Evolutionary conservation across 2,113 vertebrate species (phyloP).

Genomic region (Taxidea taxus): DNA sequence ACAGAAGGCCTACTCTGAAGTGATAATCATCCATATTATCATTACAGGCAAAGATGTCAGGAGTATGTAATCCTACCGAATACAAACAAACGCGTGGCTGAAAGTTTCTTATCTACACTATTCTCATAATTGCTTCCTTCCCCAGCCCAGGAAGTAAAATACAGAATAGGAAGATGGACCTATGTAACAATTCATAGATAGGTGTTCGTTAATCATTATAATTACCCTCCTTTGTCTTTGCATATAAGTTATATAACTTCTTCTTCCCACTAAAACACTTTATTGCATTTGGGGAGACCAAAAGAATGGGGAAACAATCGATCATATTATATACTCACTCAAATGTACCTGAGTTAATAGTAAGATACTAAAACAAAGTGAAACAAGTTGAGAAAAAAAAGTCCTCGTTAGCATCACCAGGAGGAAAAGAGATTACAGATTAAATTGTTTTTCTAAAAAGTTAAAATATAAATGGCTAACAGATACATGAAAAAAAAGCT

Average conservation of each 20-base stretch:
- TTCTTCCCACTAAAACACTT: background rate
- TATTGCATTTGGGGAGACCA: background rate
- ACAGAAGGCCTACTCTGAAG: background rate
- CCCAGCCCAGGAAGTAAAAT: background rate
- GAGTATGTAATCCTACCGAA: background rate
- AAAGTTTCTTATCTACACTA: background rate
- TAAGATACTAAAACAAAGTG: background rate
- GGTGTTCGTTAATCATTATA: background rate
- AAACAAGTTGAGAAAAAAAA: background rate
- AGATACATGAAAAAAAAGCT: too few relatives aligned
- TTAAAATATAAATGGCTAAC: too few relatives aligned
- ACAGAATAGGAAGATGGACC: background rate
- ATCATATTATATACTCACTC: background rate
- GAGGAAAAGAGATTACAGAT: background rate
- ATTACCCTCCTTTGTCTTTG: background rate
- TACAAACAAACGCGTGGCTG: background rate
- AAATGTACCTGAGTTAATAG: background rate
- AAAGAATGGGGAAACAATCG: background rate
- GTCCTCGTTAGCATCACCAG: background rate
- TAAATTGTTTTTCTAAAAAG: background rate
- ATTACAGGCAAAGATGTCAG: background rate
- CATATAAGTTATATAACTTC: background rate
- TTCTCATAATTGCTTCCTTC: background rate
- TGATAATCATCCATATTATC: background rate
- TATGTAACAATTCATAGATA: background rate